A percentile compares a stretch with the other conserved stretches of the same genome.
Evolutionary conservation across 2,888 invertebrate genomes (phyloP).

Genomic region (Eucriotettix oculatus): DNA sequence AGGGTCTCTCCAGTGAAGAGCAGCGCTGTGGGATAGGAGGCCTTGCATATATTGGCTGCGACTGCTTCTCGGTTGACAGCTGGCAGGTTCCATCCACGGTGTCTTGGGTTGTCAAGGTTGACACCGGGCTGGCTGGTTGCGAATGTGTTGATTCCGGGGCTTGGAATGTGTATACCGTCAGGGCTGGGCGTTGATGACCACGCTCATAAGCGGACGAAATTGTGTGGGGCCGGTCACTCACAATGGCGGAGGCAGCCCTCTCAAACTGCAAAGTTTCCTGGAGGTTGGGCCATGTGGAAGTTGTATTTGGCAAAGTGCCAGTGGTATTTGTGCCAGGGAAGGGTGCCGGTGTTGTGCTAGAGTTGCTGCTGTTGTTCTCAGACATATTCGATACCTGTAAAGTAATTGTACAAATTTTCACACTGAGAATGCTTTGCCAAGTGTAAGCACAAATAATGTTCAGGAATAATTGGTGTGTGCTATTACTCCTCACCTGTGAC

Average conservation of each 20-base stretch:
- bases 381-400: constrained; percentile 37
- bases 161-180: constrained; percentile 78
- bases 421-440: too few species aligned
- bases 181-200: constrained; percentile 64
- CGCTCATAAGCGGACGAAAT: constrained; percentile 87
- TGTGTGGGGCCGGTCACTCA: constrained; percentile 78
- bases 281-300: constrained; percentile 55
- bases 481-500: too few species aligned
- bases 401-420: constrained; percentile 3
- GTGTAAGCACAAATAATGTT: too few species aligned
- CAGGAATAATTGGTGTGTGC: too few species aligned
- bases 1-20: constrained; percentile 70
- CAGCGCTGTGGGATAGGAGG: constrained; percentile 68
- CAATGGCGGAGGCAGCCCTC: constrained; percentile 51
- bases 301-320: constrained; percentile 16
- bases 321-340: constrained; percentile 9
- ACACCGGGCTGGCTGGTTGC: constrained; percentile 30
- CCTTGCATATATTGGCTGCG: constrained; percentile 25
- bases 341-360: constrained; percentile 33
- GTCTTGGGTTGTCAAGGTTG: not conserved
- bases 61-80: constrained; percentile 4
- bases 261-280: constrained; percentile 60
- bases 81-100: not conserved
- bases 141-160: constrained; percentile 42
- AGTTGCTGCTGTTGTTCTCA: constrained; percentile 25